These are phyloP conservation scores for Blera fallax DNA, from an alignment of 2,888 invertebrate genomes.

Conservation along the genomic window DNA sequence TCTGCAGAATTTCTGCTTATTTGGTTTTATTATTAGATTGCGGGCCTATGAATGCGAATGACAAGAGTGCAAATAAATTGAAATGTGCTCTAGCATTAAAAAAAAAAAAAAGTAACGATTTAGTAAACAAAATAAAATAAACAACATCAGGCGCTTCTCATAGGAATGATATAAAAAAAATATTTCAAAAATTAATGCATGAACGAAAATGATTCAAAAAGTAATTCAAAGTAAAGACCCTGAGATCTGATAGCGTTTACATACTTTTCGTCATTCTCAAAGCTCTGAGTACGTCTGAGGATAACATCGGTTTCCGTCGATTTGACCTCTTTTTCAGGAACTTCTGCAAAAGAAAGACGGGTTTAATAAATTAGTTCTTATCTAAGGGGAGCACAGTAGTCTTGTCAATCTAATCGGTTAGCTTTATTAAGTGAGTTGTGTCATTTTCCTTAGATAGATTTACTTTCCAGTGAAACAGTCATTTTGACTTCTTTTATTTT, in stretches of 20 bases:
- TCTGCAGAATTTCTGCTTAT: conserved; percentile 30
- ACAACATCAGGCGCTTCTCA: conserved; percentile 53
- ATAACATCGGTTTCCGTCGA: conserved; percentile 85
- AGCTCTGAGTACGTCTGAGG: conserved; percentile 92
- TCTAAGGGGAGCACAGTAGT: not conserved
- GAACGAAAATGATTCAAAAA: conserved; percentile 44
- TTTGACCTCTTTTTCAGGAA: conserved; percentile 83
- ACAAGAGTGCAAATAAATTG: conserved; percentile 23
- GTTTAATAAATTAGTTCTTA: not conserved
- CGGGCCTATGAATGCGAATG: conserved; percentile 7
- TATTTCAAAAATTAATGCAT: conserved; percentile 66
- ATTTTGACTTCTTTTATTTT: not conserved
- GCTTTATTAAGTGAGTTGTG: not conserved
- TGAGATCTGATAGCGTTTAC: conserved; percentile 79
- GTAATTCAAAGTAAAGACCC: not conserved
- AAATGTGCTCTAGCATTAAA: conserved; percentile 59
- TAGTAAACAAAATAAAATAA: conserved; percentile 63
- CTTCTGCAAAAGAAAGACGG: conserved; percentile 80
- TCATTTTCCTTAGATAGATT: not conserved
- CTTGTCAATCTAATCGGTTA: conserved; percentile 1
- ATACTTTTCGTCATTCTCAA: conserved; percentile 94
- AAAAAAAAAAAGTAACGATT: conserved; percentile 40
- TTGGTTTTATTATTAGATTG: conserved; percentile 16
- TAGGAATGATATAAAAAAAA: conserved; percentile 43
- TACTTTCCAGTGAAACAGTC: not conserved